Conservation (phyloP, 2,797 vertebrate species). For the Eremophila alpestris region DNA sequence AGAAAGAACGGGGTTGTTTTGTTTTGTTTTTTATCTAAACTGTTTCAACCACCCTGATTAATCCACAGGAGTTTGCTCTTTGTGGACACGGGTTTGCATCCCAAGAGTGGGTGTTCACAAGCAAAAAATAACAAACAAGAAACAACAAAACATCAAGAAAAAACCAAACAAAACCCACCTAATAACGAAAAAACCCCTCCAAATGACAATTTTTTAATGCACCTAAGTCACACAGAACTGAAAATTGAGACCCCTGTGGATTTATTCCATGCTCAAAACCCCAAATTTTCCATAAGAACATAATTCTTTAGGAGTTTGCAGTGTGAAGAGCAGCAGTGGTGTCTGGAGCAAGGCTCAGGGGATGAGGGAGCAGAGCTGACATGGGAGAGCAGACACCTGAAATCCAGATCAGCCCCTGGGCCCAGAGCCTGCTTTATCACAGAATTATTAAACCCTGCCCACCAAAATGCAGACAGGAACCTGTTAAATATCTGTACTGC, state of each 20-base stretch:
- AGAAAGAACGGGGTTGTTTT: neutral
- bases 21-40: neutral
- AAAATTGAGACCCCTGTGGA: neutral
- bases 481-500: neutral
- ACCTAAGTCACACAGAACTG: neutral
- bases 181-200: neutral
- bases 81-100: neutral
- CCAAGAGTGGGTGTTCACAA: neutral
- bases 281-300: neutral
- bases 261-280: neutral
- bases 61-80: neutral
- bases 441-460: neutral
- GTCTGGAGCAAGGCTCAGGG: neutral
- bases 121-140: neutral
- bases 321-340: neutral
- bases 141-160: neutral
- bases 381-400: neutral
- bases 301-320: neutral
- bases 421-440: neutral
- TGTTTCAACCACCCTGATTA: neutral
- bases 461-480: neutral
- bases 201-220: neutral
- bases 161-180: rapidly evolving
- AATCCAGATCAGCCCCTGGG: neutral
- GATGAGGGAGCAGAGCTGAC: neutral